Base-by-base conservation (phyloP, 2,113 vertebrate genomes). In the Serinus canaria region DNA sequence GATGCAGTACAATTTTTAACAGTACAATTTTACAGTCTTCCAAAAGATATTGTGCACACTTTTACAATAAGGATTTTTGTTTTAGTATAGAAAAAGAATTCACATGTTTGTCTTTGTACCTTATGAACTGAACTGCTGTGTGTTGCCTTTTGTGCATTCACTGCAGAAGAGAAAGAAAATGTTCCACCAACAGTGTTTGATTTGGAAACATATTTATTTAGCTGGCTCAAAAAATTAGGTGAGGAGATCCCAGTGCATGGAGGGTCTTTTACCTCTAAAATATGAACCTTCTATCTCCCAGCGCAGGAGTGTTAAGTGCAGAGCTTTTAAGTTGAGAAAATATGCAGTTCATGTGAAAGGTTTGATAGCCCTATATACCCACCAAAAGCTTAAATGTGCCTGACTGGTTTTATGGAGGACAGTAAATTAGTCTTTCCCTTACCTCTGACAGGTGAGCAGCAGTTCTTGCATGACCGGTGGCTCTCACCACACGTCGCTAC, bases 401-500 rank as follows among this genome's bases (percentile, higher is more conserved):
- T 94, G 94, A 58, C 96, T 91, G 97, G 86, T 93, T 98, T 98
- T 97, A 97, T 52, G 93, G 95, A 95, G 77, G 94, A 72, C 49
- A 60, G 89, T 97, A 98, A 98, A 98, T 98, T 94, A 96, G 89
- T 96, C 96, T 96, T 92, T 91, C 35, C 90, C 91, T 95, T 97
- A 92, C 92, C 89, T 92, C 94, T 98, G 98, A 98, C 98, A 98
- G 98, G 98, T 98, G 97, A 98, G 98, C 92, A 94, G 92, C 95
- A 66, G 82, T 82, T 97, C 95, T 97, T 92, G 96, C 97, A 91
- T 96, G 97, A 97, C 96, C 25, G 1, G 96, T 96, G 98, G 76
- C 96, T 90, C 93, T 96, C 89, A 37, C 85, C 39, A 87, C 93
- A 76, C 94, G 94, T 89, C 44, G 60, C 95, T 83, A 64, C 96